Conservation (phyloP, 2,113 vertebrate species). For the Oncorhynchus kisutch region DNA sequence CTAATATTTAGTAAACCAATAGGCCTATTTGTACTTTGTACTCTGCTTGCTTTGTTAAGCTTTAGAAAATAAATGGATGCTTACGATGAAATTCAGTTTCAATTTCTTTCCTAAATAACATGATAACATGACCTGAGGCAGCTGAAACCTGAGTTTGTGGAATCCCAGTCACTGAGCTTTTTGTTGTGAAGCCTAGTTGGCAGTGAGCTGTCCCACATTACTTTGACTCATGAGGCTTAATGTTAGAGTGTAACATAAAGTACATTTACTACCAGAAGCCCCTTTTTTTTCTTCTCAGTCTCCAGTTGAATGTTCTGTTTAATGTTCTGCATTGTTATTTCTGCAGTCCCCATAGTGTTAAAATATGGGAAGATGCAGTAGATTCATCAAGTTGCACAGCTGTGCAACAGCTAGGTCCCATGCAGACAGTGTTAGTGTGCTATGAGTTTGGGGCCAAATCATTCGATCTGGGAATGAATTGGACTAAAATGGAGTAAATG, state of each 20-base stretch:
- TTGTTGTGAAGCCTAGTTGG: slow-evolving; percentile 22
- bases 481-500: not conserved
- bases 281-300: slow-evolving; percentile 11
- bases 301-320: slow-evolving; percentile 21
- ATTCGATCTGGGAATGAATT: not conserved
- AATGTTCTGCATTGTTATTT: slow-evolving; percentile 23
- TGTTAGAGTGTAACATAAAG: slow-evolving; percentile 15
- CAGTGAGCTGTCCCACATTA: too few relatives aligned
- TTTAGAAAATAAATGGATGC: too few relatives aligned
- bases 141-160: not conserved
- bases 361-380: slow-evolving; percentile 28
- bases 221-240: not conserved
- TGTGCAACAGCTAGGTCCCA: slow-evolving; percentile 18
- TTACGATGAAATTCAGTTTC: too few relatives aligned
- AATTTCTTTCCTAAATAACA: not conserved
- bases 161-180: not conserved
- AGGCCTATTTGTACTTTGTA: too few relatives aligned
- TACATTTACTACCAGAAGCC: slow-evolving; percentile 33
- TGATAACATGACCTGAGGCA: not conserved
- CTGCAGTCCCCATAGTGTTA: slow-evolving; percentile 23
- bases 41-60: too few relatives aligned
- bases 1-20: too few relatives aligned
- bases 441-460: not conserved
- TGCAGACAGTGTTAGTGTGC: not conserved
- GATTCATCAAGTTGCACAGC: slow-evolving; percentile 22